Evolutionary conservation across 2,888 invertebrate genomes (phyloP), one percentile per base, ranked within the genome.

Genomic region (Cataglyphis rosenhaueri): DNA sequence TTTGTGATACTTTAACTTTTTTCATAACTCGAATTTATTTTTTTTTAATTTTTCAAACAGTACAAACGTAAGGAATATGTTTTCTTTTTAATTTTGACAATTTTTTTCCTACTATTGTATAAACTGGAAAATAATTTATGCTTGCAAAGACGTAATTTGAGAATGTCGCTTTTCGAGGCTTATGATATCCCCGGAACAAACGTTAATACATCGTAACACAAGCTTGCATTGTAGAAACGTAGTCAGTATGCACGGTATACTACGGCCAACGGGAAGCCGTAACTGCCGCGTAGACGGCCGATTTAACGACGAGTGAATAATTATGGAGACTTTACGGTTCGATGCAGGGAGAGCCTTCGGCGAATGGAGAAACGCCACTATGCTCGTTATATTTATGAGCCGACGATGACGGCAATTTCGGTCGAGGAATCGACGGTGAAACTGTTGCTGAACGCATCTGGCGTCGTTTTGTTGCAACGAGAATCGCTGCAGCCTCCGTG

Each of bases 291-390:
- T 91, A 91, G 91, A 89, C 91, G 89, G 91, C 90, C 92, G 92
- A 92, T 93, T 93, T 93, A 93, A 93, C 93, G 93, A 93, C 90
- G 93, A 93, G 92, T 93, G 92, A 93, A 93, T 93, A 93, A 92
- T 93, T 92, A 93, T 86, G 89, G 89, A 29, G 91, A 91, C 92
- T 93, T 93, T 93, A 93, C 90, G 92, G 92, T 91, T 91, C 90
- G 91, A 91, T 91, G 90, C 88, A 55, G 85, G 85, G 85, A 88
- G 86, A 87, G 91, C 87, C 89, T 38, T 90, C 88, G 90, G 87
- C 83, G 89, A 89, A 86, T 76, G 83, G 85, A 88, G 86, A 83
- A 88, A 76, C 86, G 86, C 76, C 82, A 81, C 87, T 85, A 85
- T 84, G 82, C 88, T 88, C 85, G 88, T 89, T 90, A 90, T 92